A percentile compares a stretch with the other conserved stretches of the same genome.
Evolutionary conservation across 2,797 vertebrate species (phyloP).

Genomic region (Petrocephalus schoutedeni): DNA sequence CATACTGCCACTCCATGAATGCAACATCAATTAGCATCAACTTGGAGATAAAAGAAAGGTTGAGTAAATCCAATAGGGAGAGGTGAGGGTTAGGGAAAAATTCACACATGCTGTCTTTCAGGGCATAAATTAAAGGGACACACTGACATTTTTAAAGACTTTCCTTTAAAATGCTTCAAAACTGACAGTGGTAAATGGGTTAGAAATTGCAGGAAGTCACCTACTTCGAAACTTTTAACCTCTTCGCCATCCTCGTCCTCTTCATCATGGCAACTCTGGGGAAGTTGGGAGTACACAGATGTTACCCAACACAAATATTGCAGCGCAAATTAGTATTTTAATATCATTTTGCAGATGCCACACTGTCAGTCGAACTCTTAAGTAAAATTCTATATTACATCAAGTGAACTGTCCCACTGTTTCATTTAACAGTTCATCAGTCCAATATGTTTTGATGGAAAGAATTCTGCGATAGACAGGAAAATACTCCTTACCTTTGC

Average conservation of each 20-base stretch:
- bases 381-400: not conserved
- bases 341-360: not conserved
- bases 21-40: not conserved
- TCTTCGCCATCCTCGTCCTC: conserved; percentile 89
- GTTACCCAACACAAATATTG: not conserved
- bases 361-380: not conserved
- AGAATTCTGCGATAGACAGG: not conserved
- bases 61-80: not conserved
- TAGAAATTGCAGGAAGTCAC: conserved; percentile 34
- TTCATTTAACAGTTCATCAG: too few species aligned
- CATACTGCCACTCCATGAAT: not conserved
- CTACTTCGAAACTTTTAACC: conserved; percentile 95
- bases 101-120: conserved; percentile 50
- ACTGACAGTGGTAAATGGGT: conserved; percentile 52
- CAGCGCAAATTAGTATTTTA: not conserved
- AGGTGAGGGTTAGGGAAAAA: not conserved
- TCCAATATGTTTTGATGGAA: not conserved
- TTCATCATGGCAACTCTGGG: conserved; percentile 90
- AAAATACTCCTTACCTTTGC: conserved; percentile 71
- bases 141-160: conserved; percentile 30
- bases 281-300: not conserved
- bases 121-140: conserved; percentile 42
- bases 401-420: not conserved
- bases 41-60: not conserved
- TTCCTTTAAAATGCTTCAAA: conserved; percentile 27